phyloP scores from a whole-genome alignment of 2,113 vertebrate genomes.

The Chaetura pelagica region DNA sequence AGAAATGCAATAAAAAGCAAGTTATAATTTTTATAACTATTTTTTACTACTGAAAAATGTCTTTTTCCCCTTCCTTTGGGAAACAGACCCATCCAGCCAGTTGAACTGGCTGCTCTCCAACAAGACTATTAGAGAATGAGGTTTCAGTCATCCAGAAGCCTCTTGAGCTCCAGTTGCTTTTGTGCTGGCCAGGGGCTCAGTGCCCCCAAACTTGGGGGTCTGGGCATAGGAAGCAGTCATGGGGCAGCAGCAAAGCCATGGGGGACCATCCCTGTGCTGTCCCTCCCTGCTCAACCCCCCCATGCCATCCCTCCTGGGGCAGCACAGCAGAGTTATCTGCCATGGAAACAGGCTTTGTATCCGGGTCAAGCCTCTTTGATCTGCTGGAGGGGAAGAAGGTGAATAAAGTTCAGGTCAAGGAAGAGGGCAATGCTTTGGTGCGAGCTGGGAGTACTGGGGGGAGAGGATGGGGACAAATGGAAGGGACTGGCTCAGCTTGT shows the following conservation, averaged over 20 bases:
- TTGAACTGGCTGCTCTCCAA: neutral
- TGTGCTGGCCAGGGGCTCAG: accelerated
- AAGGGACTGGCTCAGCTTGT: neutral
- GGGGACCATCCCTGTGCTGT: no score
- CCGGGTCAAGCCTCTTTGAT: neutral
- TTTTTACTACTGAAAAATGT: neutral
- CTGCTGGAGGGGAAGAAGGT: neutral
- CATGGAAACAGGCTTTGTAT: neutral
- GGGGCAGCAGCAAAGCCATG: neutral
- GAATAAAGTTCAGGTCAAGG: neutral
- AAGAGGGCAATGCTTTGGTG: accelerated
- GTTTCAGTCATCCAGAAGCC: neutral
- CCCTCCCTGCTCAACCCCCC: neutral
- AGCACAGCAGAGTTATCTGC: neutral
- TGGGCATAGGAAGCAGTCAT: neutral
- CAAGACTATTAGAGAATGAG: neutral
- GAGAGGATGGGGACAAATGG: neutral
- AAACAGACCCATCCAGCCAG: neutral
- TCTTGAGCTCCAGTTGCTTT: neutral
- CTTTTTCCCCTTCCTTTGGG: neutral
- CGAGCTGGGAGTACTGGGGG: neutral
- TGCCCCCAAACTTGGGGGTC: neutral
- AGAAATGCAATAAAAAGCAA: neutral
- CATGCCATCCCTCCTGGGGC: neutral
- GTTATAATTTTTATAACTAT: neutral